Evolutionary conservation across 2,797 vertebrate genomes (phyloP), one percentile per base, ranked within the genome.

Genomic region (Semotilus atromaculatus): DNA sequence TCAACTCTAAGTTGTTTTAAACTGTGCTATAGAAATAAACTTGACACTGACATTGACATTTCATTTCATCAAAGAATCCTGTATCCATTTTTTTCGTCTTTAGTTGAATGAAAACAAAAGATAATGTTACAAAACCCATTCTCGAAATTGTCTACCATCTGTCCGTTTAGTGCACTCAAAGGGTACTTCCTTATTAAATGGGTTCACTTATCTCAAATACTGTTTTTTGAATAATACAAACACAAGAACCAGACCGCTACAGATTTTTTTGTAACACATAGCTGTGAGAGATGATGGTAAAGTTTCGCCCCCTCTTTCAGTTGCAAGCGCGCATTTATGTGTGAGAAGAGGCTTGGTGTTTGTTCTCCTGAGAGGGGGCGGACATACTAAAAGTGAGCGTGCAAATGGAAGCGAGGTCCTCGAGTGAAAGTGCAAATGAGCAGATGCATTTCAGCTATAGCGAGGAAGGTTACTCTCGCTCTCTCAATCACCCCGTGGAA

Each of bases 381-480:
- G 68, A 82, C 21, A 71, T 81, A 78, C 26, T 62, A 66, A 78
- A 58, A 62, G 67, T 73, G 19, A 62, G 53, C 19, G 68, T 79
- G 74, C 53, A 67, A 76, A 73, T 51, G 40, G 70, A 83, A 67
- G 80, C 21, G 26, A 58, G 34, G 23, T 53, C 64, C 53, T 51
- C 1, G 45, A 51, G 62, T 78, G 62, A 76, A 84, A 70, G 82
- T 70, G 64, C 64, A 84, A 83, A 86, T 72, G 36, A 80, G 85
- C 72, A 80, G 77, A 87, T 85, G 58, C 51, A 81, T 80, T 75
- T 80, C 86, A 87, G 51, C 60, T 76, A 26, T 68, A 48, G 18
- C 18, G 38, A 45, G 76, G 45, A 73, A 70, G 23, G 66, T 66
- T 29, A 68, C 80, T 31, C 48, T 62, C 11, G 62, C 26, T 68